phyloP scores from a whole-genome alignment of 1,140 invertebrate species.

The Neodiprion virginianus region DNA sequence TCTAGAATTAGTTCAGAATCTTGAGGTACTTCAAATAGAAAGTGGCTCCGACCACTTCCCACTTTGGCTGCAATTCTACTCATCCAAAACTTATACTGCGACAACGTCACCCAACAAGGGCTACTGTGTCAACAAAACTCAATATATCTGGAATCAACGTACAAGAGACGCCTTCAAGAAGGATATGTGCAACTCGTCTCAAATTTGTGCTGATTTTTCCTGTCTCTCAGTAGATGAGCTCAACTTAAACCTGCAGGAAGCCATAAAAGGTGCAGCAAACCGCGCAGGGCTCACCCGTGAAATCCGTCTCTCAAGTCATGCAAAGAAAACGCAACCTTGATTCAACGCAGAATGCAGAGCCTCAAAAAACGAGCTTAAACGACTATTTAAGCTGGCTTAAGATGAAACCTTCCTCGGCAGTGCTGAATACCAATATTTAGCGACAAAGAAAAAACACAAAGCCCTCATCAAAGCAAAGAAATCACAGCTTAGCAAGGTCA shows the following conservation, averaged over 20 bases:
- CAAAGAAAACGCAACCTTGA: background rate
- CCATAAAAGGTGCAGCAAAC: background rate
- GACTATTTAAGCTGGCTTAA: background rate
- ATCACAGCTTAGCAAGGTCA: no score
- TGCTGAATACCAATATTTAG: background rate
- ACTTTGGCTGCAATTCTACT: background rate
- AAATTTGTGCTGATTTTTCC: background rate
- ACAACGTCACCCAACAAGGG: background rate
- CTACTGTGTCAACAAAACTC: background rate
- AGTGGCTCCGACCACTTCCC: conserved; percentile 14
- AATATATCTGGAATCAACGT: background rate
- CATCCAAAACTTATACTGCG: background rate
- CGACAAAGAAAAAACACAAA: background rate
- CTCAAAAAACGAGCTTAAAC: background rate
- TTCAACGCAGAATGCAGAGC: background rate
- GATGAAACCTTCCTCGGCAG: background rate
- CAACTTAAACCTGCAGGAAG: background rate
- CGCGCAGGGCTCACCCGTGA: background rate
- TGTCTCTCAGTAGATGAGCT: background rate
- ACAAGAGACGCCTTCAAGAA: background rate
- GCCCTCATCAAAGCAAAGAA: background rate
- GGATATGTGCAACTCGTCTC: background rate
- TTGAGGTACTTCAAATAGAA: conserved; percentile 5
- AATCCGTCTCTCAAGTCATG: background rate
- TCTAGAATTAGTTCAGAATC: background rate